Conservation (phyloP, 2,113 vertebrate species). For the Eulemur macaco region DNA sequence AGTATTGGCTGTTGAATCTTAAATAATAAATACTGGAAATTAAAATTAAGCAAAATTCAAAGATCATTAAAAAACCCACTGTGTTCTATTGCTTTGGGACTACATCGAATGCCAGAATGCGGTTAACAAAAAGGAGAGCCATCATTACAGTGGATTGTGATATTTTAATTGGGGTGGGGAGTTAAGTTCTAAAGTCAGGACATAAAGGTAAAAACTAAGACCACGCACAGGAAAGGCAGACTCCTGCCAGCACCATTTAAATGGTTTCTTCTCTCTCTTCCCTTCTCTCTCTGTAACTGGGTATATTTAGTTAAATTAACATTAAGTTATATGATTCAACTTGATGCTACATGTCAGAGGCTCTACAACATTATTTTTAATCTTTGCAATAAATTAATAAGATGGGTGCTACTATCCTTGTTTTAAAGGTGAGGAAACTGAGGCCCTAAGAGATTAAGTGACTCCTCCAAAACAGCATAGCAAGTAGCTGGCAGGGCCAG, state of each 20-base stretch:
- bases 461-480: background rate
- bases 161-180: background rate
- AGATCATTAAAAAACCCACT: background rate
- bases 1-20: constrained; percentile 36
- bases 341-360: background rate
- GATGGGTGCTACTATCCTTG: background rate
- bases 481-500: background rate
- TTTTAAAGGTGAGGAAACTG: background rate
- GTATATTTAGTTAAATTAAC: background rate
- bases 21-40: constrained; percentile 22
- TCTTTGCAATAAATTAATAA: constrained; percentile 24
- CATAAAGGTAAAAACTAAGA: background rate
- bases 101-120: background rate
- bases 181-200: background rate
- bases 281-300: background rate
- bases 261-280: background rate
- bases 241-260: background rate
- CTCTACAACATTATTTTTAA: background rate
- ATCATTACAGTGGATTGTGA: background rate
- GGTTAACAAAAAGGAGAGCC: background rate
- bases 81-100: background rate
- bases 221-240: background rate
- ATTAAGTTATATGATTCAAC: background rate
- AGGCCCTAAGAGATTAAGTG: background rate
- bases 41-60: constrained; percentile 43